phyloP scores from a whole-genome alignment of 2,113 vertebrate genomes.

The Pterophyllum scalare region DNA sequence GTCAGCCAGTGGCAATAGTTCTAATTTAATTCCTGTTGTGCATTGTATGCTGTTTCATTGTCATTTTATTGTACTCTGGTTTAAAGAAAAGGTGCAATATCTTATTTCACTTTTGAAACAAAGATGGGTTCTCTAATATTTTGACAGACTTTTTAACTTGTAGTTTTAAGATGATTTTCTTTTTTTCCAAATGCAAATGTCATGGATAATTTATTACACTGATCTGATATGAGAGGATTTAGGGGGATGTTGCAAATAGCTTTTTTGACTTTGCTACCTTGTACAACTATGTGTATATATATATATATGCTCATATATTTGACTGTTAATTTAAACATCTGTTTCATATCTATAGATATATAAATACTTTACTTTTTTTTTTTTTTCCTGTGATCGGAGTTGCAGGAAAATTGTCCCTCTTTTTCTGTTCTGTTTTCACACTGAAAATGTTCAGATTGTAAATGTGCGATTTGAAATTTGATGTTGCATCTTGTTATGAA shows the following conservation, averaged over 20 bases:
- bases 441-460: slow-evolving; percentile 84
- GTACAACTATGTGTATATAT: slow-evolving; percentile 85
- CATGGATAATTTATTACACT: slow-evolving; percentile 83
- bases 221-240: slow-evolving; percentile 78
- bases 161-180: slow-evolving; percentile 78
- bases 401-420: slow-evolving; percentile 81
- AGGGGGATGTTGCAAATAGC: slow-evolving; percentile 82
- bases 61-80: slow-evolving; percentile 87
- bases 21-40: slow-evolving; percentile 85
- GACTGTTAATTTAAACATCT: slow-evolving; percentile 86
- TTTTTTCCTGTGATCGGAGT: slow-evolving; percentile 75
- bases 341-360: slow-evolving; percentile 78
- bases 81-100: slow-evolving; percentile 85
- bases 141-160: slow-evolving; percentile 84
- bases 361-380: slow-evolving; percentile 54
- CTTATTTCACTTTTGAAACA: slow-evolving; percentile 87
- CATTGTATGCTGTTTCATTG: slow-evolving; percentile 84
- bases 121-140: slow-evolving; percentile 85
- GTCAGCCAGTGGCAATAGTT: slow-evolving; percentile 78
- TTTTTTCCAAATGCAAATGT: slow-evolving; percentile 80
- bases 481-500: slow-evolving; percentile 87
- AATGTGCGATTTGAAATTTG: slow-evolving; percentile 87
- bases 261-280: slow-evolving; percentile 84
- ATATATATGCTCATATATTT: slow-evolving; percentile 86
- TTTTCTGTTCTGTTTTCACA: slow-evolving; percentile 83